Base-by-base conservation (phyloP, 2,888 invertebrate genomes). In the Chromoteleia sp. region DNA sequence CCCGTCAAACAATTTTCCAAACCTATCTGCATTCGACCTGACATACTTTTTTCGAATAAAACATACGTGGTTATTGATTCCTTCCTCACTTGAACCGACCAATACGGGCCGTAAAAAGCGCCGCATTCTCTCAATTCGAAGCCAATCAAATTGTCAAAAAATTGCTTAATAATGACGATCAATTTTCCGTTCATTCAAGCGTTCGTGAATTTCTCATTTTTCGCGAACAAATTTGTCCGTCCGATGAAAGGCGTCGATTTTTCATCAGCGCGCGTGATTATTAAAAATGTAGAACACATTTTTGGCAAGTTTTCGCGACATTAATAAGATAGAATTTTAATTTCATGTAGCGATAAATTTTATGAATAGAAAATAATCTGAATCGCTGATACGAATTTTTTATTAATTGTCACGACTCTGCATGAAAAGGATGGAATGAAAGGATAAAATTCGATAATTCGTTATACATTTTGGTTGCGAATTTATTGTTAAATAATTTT, bases 21-120 rank as follows among this genome's bases (percentile, higher is more conserved):
- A 39, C 36, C 21, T 25, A 70, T 36, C 36, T 41, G 41, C 25
- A 41, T 54, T 43, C 15, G 52, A 73, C 52, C 52, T 73, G 73
- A 73, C 73, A 73, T 15, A 73, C 61, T 71, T 61, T 61, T 71
- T 73, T 61, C 61, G 33, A 41, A 71, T 59, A 50, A 61, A 73
- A 70, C 45, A 52, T 61, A 73, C 41, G 43, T 39, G 61, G 43
- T 61, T 52, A 61, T 61, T 73, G 73, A 61, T 73, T 71, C 65
- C 25, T 61, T 17, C 30, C 17, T 36, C 52, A 52, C 15, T 61
- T 12, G 14, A 33, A 33, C 2, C 19, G 17, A 36, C 29, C 33
- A 61, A 52, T 50, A 30, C 54, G 14, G 15, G 15, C 50, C 33
- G 19, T 25, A 5, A 39, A 59, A 71, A 58, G n/a, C 14, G 25